Evolutionary conservation across 2,888 invertebrate species (phyloP), one percentile per base, ranked within the genome.

Genomic region (Dryadula phaetusa): DNA sequence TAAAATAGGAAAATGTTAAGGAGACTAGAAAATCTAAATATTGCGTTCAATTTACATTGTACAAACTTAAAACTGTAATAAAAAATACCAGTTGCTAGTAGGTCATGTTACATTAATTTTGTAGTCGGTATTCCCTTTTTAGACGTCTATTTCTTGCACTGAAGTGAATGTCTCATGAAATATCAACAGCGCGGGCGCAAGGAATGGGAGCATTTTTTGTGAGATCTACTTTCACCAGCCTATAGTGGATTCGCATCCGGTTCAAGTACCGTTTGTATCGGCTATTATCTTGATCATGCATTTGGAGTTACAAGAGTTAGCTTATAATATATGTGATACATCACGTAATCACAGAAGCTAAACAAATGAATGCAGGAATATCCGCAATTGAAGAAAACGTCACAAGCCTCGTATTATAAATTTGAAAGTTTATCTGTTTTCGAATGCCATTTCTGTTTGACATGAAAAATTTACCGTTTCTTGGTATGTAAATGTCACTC

Each of bases 181-280:
- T 88, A 90, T 88, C 88, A 87, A 85, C 82, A 79, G 82, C 67
- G 66, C 68, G 58, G 53, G 80, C 83, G 78, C 75, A 82, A 85
- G 91, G 87, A 92, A 92, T 91, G 90, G 86, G 92, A 91, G 88
- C 92, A 90, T 92, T 92, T 92, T 92, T 92, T 92, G 90, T 92
- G 84, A 86, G 84, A 82, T 84, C 89, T 90, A 92, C 92, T 92
- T 92, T 92, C 92, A 91, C 92, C 90, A 74, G 77, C 82, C 86
- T 84, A 88, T 88, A 87, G 88, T 86, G 83, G 85, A 82, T 81
- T 87, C 82, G 87, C 83, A 88, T 92, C 92, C 92, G 92, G 92
- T 86, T 90, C 82, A 79, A 77, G 82, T 87, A 86, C 89, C 86
- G 88, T 87, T 88, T 79, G 83, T 80, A 83, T 84, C 78, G 77